Conservation (phyloP, 1,140 invertebrate genomes). For the Agrypnia vestita region DNA sequence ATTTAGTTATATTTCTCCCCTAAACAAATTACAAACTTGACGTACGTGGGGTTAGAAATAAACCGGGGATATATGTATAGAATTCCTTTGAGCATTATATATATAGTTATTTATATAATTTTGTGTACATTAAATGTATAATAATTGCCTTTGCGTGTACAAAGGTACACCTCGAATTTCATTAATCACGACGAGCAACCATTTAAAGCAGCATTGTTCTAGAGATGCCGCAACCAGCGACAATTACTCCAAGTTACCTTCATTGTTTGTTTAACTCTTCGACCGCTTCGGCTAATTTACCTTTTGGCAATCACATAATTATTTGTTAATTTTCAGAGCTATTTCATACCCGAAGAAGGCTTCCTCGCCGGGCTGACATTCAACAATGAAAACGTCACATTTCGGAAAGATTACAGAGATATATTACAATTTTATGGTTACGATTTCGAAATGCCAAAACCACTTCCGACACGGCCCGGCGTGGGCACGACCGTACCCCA, state of each 20-base stretch:
- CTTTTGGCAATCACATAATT: conserved; percentile 27
- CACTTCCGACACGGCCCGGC: neutral
- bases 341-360: conserved; percentile 85
- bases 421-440: conserved; percentile 86
- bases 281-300: neutral
- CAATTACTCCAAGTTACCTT: neutral
- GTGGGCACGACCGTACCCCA: neutral
- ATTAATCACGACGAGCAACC: neutral
- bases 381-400: conserved; percentile 82
- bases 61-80: no score
- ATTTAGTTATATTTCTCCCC: no score
- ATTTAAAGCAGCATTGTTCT: neutral
- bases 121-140: no score
- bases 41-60: no score
- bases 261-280: conserved; percentile 24
- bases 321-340: conserved; percentile 77
- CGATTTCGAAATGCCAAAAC: conserved; percentile 73
- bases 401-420: conserved; percentile 80
- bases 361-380: conserved; percentile 85
- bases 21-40: no score
- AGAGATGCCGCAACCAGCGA: neutral
- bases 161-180: no score
- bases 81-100: no score
- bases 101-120: no score
- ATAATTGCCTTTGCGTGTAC: no score